A percentile compares a stretch with the other conserved stretches of the same genome.
These are phyloP conservation scores for Zoanthus solanderi DNA, from an alignment of 92 coral and sea anemone genomes.

Conservation along the genomic window DNA sequence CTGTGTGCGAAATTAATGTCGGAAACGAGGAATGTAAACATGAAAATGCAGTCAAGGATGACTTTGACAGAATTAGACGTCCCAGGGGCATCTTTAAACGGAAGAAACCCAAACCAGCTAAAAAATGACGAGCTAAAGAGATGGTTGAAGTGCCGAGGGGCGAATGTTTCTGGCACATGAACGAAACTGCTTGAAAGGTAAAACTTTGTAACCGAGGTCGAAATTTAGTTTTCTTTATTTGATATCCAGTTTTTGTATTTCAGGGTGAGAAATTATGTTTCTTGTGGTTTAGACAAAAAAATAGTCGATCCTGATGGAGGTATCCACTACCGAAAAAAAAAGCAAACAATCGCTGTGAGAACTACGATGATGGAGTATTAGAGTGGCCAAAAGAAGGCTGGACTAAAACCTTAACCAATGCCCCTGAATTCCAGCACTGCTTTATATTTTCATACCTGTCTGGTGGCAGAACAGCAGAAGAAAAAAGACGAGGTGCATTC, in stretches of 20 bases:
- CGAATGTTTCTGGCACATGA: conserved; percentile 14
- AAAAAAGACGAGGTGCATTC: conserved; percentile 33
- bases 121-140: conserved; percentile 41
- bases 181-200: conserved; percentile 15
- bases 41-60: conserved; percentile 22
- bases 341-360: conserved; percentile 8
- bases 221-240: not conserved
- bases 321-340: conserved; percentile 4
- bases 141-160: conserved; percentile 43
- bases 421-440: conserved; percentile 16
- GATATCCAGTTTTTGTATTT: conserved; percentile 11
- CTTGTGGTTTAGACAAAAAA: conserved; percentile 46
- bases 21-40: conserved; percentile 15
- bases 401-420: not conserved
- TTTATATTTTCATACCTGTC: conserved; percentile 32
- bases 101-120: conserved; percentile 36
- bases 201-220: not conserved
- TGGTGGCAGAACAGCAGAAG: conserved; percentile 46
- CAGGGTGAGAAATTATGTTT: conserved; percentile 56
- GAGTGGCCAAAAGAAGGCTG: conserved; percentile 3
- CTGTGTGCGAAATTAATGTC: not conserved
- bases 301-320: conserved; percentile 43
- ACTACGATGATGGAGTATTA: not conserved
- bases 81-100: conserved; percentile 41
- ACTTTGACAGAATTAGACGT: conserved; percentile 40